These are phyloP conservation scores for Centrocercus urophasianus DNA, from an alignment of 2,113 vertebrate species.

Conservation along the genomic window DNA sequence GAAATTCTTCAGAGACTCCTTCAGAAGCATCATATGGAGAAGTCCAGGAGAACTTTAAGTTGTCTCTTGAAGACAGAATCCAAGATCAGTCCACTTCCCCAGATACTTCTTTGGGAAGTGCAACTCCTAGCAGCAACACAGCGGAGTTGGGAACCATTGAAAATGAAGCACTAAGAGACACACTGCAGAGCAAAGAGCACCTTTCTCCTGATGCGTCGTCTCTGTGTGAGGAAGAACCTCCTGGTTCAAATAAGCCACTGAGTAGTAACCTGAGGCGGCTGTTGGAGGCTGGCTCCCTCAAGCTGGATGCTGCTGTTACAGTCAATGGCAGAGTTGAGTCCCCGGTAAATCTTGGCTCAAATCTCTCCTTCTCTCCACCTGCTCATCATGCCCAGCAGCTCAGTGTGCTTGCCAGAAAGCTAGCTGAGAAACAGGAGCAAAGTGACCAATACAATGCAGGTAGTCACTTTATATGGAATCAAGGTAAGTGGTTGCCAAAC, in stretches of 20 bases:
- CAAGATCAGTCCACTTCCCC: conserved; percentile 89
- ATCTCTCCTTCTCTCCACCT: conserved; percentile 89
- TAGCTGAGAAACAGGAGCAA: conserved; percentile 89
- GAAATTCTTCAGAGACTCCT: conserved; percentile 93
- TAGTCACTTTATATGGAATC: conserved; percentile 92
- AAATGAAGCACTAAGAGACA: conserved; percentile 80
- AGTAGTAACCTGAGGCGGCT: conserved; percentile 95
- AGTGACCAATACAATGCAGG: conserved; percentile 82
- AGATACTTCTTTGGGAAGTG: conserved; percentile 91
- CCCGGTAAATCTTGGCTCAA: conserved; percentile 83
- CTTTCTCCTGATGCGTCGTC: conserved; percentile 92
- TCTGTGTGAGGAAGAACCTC: conserved; percentile 88
- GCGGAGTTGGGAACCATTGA: conserved; percentile 88
- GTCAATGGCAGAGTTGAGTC: conserved; percentile 86
- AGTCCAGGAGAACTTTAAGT: conserved; percentile 91
- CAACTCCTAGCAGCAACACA: conserved; percentile 90
- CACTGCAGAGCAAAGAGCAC: conserved; percentile 85
- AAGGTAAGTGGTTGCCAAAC: conserved; percentile 94
- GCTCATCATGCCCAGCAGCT: conserved; percentile 96
- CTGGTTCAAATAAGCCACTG: conserved; percentile 89
- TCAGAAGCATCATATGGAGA: conserved; percentile 97
- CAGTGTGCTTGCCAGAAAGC: conserved; percentile 94
- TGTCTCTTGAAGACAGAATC: conserved; percentile 84
- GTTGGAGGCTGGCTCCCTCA: conserved; percentile 93
- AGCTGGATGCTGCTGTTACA: conserved; percentile 84